Evolutionary conservation across 2,113 vertebrate species (phyloP).

Genomic region (Leuciscus idus): DNA sequence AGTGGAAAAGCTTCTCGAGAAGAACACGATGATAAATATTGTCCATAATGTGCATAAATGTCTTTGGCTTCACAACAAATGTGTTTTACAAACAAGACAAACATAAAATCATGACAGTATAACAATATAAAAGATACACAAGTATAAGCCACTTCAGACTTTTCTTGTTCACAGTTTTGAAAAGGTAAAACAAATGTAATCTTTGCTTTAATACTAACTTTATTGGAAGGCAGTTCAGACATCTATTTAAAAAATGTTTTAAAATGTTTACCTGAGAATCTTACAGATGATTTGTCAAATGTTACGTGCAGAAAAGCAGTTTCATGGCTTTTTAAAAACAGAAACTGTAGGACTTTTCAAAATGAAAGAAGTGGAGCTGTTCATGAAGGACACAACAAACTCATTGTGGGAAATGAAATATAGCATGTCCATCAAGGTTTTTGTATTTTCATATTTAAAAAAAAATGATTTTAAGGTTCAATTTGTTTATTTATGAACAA

Average conservation of each 20-base stretch:
- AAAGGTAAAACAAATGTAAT: no score
- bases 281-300: background rate
- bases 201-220: background rate
- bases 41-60: background rate
- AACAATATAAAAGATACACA: background rate
- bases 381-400: background rate
- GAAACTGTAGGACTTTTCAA: background rate
- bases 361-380: background rate
- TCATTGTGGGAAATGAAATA: background rate
- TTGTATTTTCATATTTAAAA: no score
- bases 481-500: background rate
- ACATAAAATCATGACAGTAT: background rate
- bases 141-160: no score
- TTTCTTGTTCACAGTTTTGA: no score
- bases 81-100: background rate
- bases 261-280: background rate
- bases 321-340: background rate
- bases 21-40: background rate
- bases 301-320: background rate
- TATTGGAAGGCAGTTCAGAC: background rate
- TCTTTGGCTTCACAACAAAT: background rate
- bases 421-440: background rate
- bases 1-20: background rate
- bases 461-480: background rate
- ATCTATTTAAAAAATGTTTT: background rate